Evolutionary conservation across 2,888 invertebrate species (phyloP), one percentile per base, ranked within the genome.

Genomic region (Sarcophaga carnaria): DNA sequence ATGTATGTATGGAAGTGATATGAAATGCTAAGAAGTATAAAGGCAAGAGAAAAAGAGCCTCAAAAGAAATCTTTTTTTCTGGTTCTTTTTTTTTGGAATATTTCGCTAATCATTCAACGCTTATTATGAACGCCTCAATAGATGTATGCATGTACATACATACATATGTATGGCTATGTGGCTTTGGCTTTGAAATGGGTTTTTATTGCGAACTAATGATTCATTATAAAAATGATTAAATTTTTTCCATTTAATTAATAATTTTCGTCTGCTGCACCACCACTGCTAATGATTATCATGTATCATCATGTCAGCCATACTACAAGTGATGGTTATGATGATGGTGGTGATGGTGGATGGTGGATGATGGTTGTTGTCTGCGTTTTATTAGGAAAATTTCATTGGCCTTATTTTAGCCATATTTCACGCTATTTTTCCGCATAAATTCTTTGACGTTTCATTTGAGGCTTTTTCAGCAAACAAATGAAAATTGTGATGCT

Each of bases 401-500:
- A 14, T 10, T 69, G 75, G 70, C 81, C 76, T 45, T 82, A 63
- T 70, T 76, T 75, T 54, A 69, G 12, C 37, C 22, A 75, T 80
- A 74, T 80, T 80, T 74, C 45, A 62, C 59, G 80, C 80, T 60
- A 74, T 49, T 80, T 80, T 75, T 81, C 81, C 54, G 69, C 75
- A 54, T 69, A 59, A 80, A 62, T 75, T 47, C 27, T 27, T 22
- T 25, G 54, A 54, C 54, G 54, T 54, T 54, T 54, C 54, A 17
- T 54, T 54, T 54, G 54, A 54, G 54, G 4, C 17, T 12, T 54
- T 54, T 54, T 54, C 17, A 17, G 54, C 17, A 54, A 54, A 17
- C 54, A 54, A 54, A 54, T 54, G 37, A 37, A 37, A 37, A 37
- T 37, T 37, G 37, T 37, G 1, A 8, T 37, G 37, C 37, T 37